Evolutionary conservation across 2,113 vertebrate genomes (phyloP).

Genomic region (Xerus inauris): DNA sequence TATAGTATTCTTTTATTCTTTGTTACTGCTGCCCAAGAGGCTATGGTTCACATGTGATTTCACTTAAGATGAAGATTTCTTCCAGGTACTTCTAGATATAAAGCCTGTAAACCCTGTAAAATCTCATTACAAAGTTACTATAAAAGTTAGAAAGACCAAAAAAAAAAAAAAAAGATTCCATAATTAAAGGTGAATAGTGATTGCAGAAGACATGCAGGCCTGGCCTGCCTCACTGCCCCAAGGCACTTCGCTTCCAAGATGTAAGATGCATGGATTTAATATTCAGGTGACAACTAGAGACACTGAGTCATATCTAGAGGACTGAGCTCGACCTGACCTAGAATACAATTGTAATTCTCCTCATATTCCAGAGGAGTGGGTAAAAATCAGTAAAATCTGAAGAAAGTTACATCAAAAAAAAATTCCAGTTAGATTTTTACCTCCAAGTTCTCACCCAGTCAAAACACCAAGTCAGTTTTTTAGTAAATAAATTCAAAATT

Average conservation of each 20-base stretch:
- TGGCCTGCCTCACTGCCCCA: background rate
- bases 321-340: background rate
- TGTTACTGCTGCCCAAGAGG: background rate
- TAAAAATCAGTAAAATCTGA: background rate
- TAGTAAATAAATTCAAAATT: slow-evolving; percentile 10
- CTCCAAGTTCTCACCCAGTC: background rate
- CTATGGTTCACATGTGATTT: background rate
- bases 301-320: background rate
- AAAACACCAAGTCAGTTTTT: background rate
- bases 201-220: background rate
- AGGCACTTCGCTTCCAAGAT: background rate
- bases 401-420: slow-evolving; percentile 7
- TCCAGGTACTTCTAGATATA: background rate
- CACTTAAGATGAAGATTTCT: background rate
- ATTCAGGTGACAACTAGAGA: background rate
- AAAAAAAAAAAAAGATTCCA: slow-evolving; percentile 27
- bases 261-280: background rate
- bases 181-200: background rate
- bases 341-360: background rate
- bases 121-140: slow-evolving; percentile 27
- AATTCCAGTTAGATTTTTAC: slow-evolving; percentile 23
- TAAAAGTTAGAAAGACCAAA: slow-evolving; percentile 45
- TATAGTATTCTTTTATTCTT: background rate
- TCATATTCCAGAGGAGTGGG: background rate
- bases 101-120: slow-evolving; percentile 55